Evolutionary conservation across 2,113 vertebrate species (phyloP).

Genomic region (Dendropsophus ebraccatus): DNA sequence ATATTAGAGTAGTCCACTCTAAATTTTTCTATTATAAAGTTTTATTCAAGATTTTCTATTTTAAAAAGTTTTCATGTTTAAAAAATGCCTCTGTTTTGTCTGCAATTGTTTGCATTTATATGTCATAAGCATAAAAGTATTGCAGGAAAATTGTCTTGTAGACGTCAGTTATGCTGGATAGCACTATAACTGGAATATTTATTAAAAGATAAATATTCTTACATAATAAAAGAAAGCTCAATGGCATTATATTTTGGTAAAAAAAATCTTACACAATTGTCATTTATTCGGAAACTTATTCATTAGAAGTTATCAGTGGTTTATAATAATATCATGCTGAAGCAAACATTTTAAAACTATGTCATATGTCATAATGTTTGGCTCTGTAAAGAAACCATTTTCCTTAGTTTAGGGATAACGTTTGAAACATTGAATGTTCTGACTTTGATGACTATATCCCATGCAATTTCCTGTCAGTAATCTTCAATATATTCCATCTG

Average conservation of each 20-base stretch:
- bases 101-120: neutral
- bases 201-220: neutral
- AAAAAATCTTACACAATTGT: neutral
- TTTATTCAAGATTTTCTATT: no score
- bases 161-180: neutral
- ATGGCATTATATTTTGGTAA: neutral
- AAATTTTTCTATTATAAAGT: no score
- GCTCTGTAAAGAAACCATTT: neutral
- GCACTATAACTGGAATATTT: neutral
- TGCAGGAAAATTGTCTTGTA: neutral
- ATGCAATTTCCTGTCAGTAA: neutral
- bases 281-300: neutral
- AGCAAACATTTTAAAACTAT: neutral
- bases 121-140: neutral
- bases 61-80: neutral
- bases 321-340: neutral
- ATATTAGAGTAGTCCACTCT: no score
- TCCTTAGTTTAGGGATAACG: neutral
- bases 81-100: neutral
- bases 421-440: neutral
- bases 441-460: neutral
- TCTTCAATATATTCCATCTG: constrained; percentile 21
- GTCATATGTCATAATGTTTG: neutral
- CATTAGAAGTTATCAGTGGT: neutral
- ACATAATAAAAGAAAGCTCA: neutral